phyloP scores from a whole-genome alignment of 2,888 invertebrate species.

The Sclerodermus sp. region DNA sequence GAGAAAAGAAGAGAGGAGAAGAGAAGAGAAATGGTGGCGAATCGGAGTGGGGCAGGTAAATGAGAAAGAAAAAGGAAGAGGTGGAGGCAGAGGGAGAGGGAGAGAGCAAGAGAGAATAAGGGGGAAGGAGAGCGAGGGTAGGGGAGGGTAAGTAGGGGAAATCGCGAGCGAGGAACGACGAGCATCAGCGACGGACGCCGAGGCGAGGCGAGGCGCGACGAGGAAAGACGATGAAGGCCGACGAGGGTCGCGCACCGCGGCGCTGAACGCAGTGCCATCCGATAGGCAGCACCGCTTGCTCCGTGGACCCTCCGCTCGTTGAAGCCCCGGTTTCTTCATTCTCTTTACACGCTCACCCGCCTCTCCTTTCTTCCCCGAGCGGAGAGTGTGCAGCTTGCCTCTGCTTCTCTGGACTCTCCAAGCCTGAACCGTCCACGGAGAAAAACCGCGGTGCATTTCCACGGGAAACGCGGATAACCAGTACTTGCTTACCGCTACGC shows the following conservation, averaged over 20 bases:
- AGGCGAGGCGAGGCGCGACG: constrained; percentile 35
- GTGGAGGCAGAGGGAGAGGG: background rate
- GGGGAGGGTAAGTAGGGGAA: constrained; percentile 5
- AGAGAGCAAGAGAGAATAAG: background rate
- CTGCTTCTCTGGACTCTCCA: background rate
- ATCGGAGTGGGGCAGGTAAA: background rate
- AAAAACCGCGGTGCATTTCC: background rate
- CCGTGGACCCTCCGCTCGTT: constrained; percentile 25
- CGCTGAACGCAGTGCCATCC: constrained; percentile 49
- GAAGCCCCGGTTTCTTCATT: too few species aligned
- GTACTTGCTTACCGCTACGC: constrained; percentile 8
- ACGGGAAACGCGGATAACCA: constrained; percentile 1
- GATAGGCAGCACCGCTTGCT: constrained; percentile 49
- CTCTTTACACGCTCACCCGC: constrained; percentile 6
- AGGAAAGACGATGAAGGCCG: constrained; percentile 36
- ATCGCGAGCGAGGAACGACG: constrained; percentile 24
- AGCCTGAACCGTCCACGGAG: constrained; percentile 1
- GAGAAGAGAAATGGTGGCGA: background rate
- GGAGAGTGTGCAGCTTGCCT: background rate
- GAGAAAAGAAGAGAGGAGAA: background rate
- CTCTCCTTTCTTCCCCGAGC: too few species aligned
- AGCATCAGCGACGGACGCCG: constrained; percentile 19
- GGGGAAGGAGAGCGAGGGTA: constrained; percentile 9
- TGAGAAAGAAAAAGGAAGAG: background rate
- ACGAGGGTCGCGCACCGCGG: constrained; percentile 41